A percentile compares a stretch with the other conserved stretches of the same genome.
Conservation (phyloP, 2,797 vertebrate species). For the Semaprochilodus insignis region DNA sequence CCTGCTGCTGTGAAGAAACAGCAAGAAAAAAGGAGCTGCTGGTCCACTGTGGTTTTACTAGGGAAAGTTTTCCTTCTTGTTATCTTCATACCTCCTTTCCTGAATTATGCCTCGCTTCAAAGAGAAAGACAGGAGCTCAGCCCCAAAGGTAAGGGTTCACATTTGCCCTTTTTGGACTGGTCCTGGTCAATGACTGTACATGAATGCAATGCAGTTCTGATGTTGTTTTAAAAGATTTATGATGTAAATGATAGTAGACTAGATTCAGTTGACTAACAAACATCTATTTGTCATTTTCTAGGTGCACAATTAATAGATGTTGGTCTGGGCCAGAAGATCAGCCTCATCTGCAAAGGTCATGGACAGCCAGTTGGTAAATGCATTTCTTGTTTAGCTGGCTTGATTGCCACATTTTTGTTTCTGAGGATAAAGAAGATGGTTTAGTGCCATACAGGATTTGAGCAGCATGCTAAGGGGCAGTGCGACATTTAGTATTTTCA, state of each 20-base stretch:
- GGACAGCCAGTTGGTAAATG: constrained; percentile 80
- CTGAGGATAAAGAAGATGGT: neutral
- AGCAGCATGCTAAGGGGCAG: neutral
- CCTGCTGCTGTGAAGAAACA: neutral
- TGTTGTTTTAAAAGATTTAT: too few species aligned
- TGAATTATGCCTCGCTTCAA: constrained; percentile 86
- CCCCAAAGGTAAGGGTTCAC: constrained; percentile 72
- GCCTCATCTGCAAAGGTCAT: constrained; percentile 81
- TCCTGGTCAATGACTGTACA: neutral
- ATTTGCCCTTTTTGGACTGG: neutral
- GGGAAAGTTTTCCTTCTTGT: constrained; percentile 79
- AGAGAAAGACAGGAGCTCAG: constrained; percentile 79
- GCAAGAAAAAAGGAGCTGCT: constrained; percentile 59
- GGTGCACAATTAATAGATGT: constrained; percentile 80
- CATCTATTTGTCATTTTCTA: constrained; percentile 46
- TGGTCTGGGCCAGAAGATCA: constrained; percentile 82
- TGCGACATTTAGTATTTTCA: neutral
- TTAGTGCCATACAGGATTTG: neutral
- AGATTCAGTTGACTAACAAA: too few species aligned
- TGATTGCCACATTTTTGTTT: neutral
- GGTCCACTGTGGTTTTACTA: constrained; percentile 69
- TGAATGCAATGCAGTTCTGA: too few species aligned
- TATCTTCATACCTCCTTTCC: constrained; percentile 80
- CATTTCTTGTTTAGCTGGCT: neutral
- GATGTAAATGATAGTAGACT: too few species aligned